Percentiles rank a stretch among this genome's conserved stretches.
phyloP scores from a whole-genome alignment of 2,888 invertebrate genomes.

The Brachynemurus nebulosus region DNA sequence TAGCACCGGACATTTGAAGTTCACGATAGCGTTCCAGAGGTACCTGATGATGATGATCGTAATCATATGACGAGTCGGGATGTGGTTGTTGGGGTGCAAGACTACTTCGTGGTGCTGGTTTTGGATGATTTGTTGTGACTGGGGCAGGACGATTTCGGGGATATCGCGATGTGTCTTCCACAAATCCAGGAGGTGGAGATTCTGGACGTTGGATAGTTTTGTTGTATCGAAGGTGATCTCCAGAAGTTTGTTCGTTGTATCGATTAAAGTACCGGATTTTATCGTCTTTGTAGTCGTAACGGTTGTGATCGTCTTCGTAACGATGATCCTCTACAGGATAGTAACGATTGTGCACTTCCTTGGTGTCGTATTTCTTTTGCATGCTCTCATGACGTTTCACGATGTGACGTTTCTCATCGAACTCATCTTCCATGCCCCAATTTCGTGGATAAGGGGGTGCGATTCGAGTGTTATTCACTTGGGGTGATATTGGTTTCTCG shows the following conservation, averaged over 20 bases:
- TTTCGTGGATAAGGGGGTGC: conserved; percentile 36
- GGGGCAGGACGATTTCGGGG: background rate
- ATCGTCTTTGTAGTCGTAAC: conserved; percentile 11
- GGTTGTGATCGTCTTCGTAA: conserved; percentile 12
- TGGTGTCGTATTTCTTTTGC: conserved; percentile 9
- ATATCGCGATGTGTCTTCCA: conserved; percentile 4
- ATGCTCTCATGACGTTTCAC: conserved; percentile 13
- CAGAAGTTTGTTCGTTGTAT: conserved; percentile 7
- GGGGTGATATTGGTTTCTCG: conserved; percentile 36
- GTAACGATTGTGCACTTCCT: conserved; percentile 13
- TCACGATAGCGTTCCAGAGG: conserved; percentile 15
- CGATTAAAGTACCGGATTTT: conserved; percentile 9
- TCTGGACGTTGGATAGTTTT: background rate
- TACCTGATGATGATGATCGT: conserved; percentile 10
- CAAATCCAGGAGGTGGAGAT: no score
- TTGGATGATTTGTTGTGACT: conserved; percentile 18
- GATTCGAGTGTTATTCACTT: conserved; percentile 40
- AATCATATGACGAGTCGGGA: background rate
- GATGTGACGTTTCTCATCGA: conserved; percentile 15
- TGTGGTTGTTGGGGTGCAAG: conserved; percentile 10
- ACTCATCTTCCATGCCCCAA: conserved; percentile 12
- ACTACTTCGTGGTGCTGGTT: conserved; percentile 25
- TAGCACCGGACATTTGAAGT: conserved; percentile 23
- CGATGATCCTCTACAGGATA: conserved; percentile 9
- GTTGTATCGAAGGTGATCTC: conserved; percentile 3